phyloP scores from a whole-genome alignment of 2,113 vertebrate genomes.

The Entelurus aequoreus region DNA sequence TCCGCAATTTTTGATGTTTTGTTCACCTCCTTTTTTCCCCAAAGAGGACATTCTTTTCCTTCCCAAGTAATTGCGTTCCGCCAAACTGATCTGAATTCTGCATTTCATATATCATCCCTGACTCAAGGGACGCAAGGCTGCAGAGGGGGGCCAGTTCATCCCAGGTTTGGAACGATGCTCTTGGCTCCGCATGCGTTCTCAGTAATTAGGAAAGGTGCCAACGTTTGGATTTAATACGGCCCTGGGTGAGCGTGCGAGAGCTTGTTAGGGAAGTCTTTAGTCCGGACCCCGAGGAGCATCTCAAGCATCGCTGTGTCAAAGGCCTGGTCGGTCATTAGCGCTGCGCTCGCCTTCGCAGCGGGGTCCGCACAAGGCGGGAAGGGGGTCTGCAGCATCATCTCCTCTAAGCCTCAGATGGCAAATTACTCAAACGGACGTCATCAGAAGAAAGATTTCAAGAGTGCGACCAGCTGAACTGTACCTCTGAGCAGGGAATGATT shows the following conservation, averaged over 20 bases:
- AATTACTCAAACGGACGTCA: conserved; percentile 26
- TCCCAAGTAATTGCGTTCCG: conserved; percentile 58
- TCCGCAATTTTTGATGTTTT: conserved; percentile 3
- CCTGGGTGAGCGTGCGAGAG: conserved; percentile 51
- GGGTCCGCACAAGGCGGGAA: conserved; percentile 37
- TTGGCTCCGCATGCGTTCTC: conserved; percentile 59
- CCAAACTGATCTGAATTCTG: conserved; percentile 69
- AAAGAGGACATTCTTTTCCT: conserved; percentile 46
- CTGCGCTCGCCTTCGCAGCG: conserved; percentile 36
- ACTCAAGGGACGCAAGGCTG: conserved; percentile 52
- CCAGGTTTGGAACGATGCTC: conserved; percentile 56
- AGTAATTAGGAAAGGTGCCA: conserved; percentile 72
- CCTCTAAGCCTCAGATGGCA: conserved; percentile 23
- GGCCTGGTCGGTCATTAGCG: conserved; percentile 69
- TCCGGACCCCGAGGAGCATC: conserved; percentile 58
- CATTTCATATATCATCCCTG: conserved; percentile 67
- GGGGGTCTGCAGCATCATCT: conserved; percentile 43
- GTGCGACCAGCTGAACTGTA: conserved; percentile 18
- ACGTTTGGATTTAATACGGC: conserved; percentile 69
- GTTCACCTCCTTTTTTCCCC: conserved; percentile 32
- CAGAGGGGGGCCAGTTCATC: conserved; percentile 54
- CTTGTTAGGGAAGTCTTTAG: conserved; percentile 72
- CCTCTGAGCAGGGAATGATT: conserved; percentile 18
- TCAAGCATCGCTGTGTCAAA: conserved; percentile 66
- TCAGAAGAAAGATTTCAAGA: conserved; percentile 21